Percentiles rank a stretch among this genome's conserved stretches.
phyloP scores from a whole-genome alignment of 2,113 vertebrate genomes.

The Istiophorus platypterus region DNA sequence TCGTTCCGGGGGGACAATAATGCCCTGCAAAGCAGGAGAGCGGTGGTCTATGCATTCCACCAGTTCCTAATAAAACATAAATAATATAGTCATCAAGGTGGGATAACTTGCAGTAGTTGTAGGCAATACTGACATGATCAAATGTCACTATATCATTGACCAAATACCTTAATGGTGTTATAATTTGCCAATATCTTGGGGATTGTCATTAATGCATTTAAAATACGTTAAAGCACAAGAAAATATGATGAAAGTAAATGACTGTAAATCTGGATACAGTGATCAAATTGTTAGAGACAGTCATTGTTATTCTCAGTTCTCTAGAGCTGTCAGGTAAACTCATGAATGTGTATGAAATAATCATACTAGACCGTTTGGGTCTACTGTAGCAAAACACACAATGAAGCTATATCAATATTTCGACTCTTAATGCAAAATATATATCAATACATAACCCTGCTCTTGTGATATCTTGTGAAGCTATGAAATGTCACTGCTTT shows the following conservation, averaged over 20 bases:
- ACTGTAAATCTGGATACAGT: background rate
- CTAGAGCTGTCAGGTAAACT: too few species aligned
- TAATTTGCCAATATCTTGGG: background rate
- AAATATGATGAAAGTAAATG: background rate
- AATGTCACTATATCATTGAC: background rate
- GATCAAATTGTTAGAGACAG: background rate
- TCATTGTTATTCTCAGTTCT: background rate
- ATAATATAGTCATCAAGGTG: background rate
- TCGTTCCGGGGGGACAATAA: constrained; percentile 90
- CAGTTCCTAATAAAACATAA: constrained; percentile 82
- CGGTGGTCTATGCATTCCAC: constrained; percentile 88
- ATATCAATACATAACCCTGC: too few species aligned
- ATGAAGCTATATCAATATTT: too few species aligned
- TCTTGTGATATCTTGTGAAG: background rate
- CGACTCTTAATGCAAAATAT: too few species aligned
- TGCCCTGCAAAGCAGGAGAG: constrained; percentile 87
- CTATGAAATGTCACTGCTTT: constrained; percentile 10
- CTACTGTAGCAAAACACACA: too few species aligned
- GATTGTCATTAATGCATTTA: background rate
- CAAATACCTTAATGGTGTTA: background rate
- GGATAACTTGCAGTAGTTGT: background rate
- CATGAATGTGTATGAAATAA: too few species aligned
- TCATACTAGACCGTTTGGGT: too few species aligned
- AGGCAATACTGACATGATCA: background rate
- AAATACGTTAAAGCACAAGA: background rate